Conservation (phyloP, 1,140 invertebrate species). For the Neodiprion lecontei region DNA sequence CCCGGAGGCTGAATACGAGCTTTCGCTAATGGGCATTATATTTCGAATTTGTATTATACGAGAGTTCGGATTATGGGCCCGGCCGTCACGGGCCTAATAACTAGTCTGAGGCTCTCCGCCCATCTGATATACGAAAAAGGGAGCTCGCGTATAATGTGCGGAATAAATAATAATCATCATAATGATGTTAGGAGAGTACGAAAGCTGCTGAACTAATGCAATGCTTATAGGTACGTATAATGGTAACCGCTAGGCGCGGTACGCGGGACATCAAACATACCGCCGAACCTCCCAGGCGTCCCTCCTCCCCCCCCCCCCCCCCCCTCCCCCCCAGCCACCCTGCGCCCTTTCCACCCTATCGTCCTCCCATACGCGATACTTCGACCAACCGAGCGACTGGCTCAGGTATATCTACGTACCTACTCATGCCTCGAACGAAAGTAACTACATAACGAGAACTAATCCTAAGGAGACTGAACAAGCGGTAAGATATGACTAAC, state of each 20-base stretch:
- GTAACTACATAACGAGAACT: too few relatives aligned
- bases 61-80: constrained; percentile 48
- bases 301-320: neutral
- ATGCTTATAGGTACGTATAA: neutral
- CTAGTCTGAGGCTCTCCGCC: constrained; percentile 39
- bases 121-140: constrained; percentile 46
- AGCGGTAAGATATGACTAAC: too few relatives aligned
- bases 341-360: neutral
- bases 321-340: neutral
- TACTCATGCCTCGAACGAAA: too few relatives aligned
- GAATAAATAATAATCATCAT: constrained; percentile 50
- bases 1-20: neutral
- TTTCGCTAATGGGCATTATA: constrained; percentile 50
- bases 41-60: constrained; percentile 42
- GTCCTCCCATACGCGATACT: neutral
- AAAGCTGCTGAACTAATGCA: neutral
- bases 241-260: neutral
- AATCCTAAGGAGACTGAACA: too few relatives aligned
- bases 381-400: neutral
- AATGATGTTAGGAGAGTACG: constrained; percentile 28
- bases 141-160: constrained; percentile 45
- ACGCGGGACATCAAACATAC: neutral
- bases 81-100: constrained; percentile 55
- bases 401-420: too few relatives aligned
- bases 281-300: neutral